Conservation (phyloP, 2,797 vertebrate genomes). For the Scolopax bukidnonensis region DNA sequence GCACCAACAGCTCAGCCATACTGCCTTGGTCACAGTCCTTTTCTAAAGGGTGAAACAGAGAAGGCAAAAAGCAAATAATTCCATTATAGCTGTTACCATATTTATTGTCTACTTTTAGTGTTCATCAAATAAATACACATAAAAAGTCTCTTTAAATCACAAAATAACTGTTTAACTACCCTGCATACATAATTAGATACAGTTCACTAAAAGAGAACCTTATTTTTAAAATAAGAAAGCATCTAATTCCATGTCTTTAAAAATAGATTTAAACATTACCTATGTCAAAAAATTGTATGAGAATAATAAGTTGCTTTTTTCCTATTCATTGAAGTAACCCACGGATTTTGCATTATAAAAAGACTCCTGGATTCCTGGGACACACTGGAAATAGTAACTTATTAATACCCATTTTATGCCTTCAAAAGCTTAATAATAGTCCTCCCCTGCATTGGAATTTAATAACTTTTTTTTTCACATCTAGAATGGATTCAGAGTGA, state of each 20-base stretch:
- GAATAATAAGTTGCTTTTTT: not conserved
- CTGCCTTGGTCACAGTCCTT: not conserved
- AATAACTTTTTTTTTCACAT: not conserved
- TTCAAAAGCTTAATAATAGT: conserved; percentile 9
- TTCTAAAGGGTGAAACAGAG: not conserved
- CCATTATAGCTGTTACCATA: not conserved
- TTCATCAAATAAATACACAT: not conserved
- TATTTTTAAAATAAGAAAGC: not conserved
- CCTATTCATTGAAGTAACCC: not conserved
- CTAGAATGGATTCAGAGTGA: not conserved
- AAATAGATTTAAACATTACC: not conserved
- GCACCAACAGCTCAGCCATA: not conserved
- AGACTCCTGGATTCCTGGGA: not conserved
- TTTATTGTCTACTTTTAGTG: not conserved
- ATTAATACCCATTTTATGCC: not conserved
- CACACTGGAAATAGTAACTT: conserved; percentile 38
- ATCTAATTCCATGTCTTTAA: not conserved
- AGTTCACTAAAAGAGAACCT: not conserved
- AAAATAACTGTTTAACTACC: not conserved
- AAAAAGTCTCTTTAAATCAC: not conserved
- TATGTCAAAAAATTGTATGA: not conserved
- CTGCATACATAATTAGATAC: not conserved
- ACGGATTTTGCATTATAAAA: conserved; percentile 5
- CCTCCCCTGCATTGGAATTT: not conserved
- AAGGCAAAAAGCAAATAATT: not conserved